Evolutionary conservation across 2,113 vertebrate species (phyloP).

Genomic region (Etheostoma cragini): DNA sequence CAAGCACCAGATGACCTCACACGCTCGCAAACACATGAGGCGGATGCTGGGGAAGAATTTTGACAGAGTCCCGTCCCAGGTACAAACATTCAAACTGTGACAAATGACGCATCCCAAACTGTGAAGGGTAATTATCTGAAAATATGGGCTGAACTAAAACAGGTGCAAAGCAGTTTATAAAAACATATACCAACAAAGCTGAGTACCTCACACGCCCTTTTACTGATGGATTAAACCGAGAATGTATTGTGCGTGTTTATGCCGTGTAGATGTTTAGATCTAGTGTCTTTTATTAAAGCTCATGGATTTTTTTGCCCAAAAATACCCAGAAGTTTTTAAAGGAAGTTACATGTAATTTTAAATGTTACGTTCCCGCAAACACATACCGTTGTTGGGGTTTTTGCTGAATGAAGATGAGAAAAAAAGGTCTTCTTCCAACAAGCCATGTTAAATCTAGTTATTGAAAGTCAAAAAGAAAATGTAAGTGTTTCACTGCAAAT

Average conservation of each 20-base stretch:
- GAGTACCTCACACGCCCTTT: constrained; percentile 35
- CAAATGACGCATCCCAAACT: constrained; percentile 22
- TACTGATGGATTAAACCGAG: not conserved
- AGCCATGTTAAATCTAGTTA: not conserved
- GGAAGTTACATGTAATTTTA: not conserved
- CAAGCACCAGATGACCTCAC: constrained; percentile 99
- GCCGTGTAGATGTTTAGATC: not conserved
- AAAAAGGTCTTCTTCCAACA: not conserved
- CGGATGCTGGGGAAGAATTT: constrained; percentile 99
- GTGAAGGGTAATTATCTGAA: constrained; percentile 44
- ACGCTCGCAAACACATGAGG: constrained; percentile 98
- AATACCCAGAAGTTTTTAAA: not conserved
- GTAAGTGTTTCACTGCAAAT: not conserved
- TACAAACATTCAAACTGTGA: constrained; percentile 57
- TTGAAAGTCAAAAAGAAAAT: not conserved
- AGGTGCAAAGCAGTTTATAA: constrained; percentile 37
- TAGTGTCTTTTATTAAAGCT: not conserved
- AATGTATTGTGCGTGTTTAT: not conserved
- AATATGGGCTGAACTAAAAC: constrained; percentile 25
- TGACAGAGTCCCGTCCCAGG: constrained; percentile 94
- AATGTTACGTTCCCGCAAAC: not conserved
- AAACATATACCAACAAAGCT: constrained; percentile 25
- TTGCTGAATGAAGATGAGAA: not conserved
- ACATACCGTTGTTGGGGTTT: not conserved
- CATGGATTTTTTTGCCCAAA: not conserved